A percentile compares a stretch with the other conserved stretches of the same genome.
Evolutionary conservation across 2,888 invertebrate genomes (phyloP).

Genomic region (Xiphydria camelus): DNA sequence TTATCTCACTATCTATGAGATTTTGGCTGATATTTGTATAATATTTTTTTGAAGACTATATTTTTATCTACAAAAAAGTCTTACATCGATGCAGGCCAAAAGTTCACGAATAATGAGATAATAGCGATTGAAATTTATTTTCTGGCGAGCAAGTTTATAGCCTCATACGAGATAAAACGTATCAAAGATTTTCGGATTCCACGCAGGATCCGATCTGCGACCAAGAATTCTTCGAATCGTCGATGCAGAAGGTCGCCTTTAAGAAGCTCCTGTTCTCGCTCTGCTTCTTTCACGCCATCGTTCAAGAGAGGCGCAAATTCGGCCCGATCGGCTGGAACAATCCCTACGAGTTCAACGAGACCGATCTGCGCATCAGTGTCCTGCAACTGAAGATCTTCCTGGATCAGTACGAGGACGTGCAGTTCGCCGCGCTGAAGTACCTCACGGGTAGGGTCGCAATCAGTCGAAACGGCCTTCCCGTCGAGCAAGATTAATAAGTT

Average conservation of each 20-base stretch:
- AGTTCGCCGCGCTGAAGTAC: constrained; percentile 85
- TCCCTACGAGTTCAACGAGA: constrained; percentile 94
- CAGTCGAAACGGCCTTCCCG: not conserved
- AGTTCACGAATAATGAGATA: too few species aligned
- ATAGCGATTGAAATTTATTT: too few species aligned
- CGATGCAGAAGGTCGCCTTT: constrained; percentile 74
- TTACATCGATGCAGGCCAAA: too few species aligned
- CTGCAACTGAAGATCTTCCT: constrained; percentile 87
- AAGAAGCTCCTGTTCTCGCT: constrained; percentile 84
- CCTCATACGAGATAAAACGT: too few species aligned
- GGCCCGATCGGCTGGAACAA: constrained; percentile 96
- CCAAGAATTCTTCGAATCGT: constrained; percentile 83
- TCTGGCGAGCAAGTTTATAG: too few species aligned
- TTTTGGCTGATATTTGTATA: too few species aligned
- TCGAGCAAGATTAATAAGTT: not conserved
- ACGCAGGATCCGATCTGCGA: constrained; percentile 80
- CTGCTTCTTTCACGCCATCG: constrained; percentile 92
- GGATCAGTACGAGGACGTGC: constrained; percentile 81
- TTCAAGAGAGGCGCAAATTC: constrained; percentile 88
- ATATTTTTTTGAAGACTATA: too few species aligned
- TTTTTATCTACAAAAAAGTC: too few species aligned
- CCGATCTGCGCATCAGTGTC: constrained; percentile 87
- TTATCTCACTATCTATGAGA: too few species aligned
- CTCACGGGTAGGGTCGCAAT: constrained; percentile 65
- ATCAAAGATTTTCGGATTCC: not conserved